A percentile compares a stretch with the other conserved stretches of the same genome.
phyloP scores from a whole-genome alignment of 2,888 invertebrate species.

The Apotomis turbidana region DNA sequence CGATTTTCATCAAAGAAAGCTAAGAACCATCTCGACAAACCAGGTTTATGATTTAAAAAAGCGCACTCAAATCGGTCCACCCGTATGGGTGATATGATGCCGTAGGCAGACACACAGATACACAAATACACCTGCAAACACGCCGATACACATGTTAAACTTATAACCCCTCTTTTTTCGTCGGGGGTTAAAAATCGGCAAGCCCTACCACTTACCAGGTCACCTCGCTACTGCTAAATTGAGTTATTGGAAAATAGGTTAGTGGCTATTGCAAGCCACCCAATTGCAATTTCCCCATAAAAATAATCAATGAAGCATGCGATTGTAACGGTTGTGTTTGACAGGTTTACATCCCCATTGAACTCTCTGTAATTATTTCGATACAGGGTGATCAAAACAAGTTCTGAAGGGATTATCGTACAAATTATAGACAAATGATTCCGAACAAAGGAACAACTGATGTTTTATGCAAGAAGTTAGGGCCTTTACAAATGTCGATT shows the following conservation, averaged over 20 bases:
- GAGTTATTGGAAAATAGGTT: background rate
- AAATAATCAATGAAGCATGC: constrained; percentile 26
- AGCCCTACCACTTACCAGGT: no score
- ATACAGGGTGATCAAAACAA: constrained; percentile 25
- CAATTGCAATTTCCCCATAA: background rate
- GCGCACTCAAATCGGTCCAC: no score
- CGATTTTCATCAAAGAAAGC: no score
- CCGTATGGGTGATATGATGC: no score
- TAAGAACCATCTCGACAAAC: no score
- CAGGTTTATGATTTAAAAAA: no score
- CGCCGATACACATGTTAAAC: no score
- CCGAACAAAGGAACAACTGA: constrained; percentile 6
- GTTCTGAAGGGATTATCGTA: constrained; percentile 2
- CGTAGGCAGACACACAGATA: no score
- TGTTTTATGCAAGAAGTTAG: constrained; percentile 20
- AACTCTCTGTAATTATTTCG: constrained; percentile 30
- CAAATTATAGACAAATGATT: constrained; percentile 24
- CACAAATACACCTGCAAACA: no score
- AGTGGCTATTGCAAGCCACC: background rate
- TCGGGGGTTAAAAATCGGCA: no score
- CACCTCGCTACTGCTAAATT: no score
- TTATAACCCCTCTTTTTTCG: no score
- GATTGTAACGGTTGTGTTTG: constrained; percentile 23
- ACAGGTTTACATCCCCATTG: constrained; percentile 5
- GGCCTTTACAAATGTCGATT: constrained; percentile 14